These are phyloP conservation scores for Idaea biselata DNA, from an alignment of 2,888 invertebrate species.

Conservation along the genomic window DNA sequence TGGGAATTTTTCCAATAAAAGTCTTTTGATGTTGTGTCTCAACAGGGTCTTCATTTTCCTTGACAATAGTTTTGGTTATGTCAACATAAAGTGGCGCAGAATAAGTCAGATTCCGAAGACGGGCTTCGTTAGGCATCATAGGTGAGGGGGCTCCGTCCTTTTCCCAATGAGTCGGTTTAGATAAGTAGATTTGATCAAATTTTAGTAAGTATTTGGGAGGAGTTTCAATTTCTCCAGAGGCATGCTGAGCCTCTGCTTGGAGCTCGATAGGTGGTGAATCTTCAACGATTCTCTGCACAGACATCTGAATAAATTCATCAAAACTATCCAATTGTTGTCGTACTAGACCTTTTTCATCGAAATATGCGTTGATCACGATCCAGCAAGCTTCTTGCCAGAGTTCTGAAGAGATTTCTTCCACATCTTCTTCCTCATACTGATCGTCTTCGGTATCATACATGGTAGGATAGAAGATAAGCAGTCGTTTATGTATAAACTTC, in stretches of 20 bases:
- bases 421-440: slow-evolving; percentile 90
- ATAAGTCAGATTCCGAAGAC: slow-evolving; percentile 97
- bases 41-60: slow-evolving; percentile 93
- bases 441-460: slow-evolving; percentile 80
- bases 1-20: slow-evolving; percentile 96
- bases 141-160: slow-evolving; percentile 99
- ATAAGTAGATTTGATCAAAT: slow-evolving; percentile 99
- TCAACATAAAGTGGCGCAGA: slow-evolving; percentile 99
- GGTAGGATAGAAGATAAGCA: slow-evolving; percentile 20
- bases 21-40: slow-evolving; percentile 89
- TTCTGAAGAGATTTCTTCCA: slow-evolving; percentile 97
- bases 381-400: slow-evolving; percentile 99
- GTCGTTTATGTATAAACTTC: not conserved
- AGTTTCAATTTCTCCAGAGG: slow-evolving; percentile 94
- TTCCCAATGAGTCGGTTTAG: slow-evolving; percentile 99
- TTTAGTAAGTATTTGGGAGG: slow-evolving; percentile 96
- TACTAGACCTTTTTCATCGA: slow-evolving; percentile 99
- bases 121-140: slow-evolving; percentile 99
- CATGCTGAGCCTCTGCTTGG: slow-evolving; percentile 98
- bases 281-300: slow-evolving; percentile 99
- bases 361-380: slow-evolving; percentile 99
- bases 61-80: slow-evolving; percentile 96
- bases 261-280: slow-evolving; percentile 99
- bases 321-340: slow-evolving; percentile 99
- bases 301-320: slow-evolving; percentile 99